Base-by-base conservation (phyloP, 1,140 invertebrate genomes). In the Drosophila lacteicornis region DNA sequence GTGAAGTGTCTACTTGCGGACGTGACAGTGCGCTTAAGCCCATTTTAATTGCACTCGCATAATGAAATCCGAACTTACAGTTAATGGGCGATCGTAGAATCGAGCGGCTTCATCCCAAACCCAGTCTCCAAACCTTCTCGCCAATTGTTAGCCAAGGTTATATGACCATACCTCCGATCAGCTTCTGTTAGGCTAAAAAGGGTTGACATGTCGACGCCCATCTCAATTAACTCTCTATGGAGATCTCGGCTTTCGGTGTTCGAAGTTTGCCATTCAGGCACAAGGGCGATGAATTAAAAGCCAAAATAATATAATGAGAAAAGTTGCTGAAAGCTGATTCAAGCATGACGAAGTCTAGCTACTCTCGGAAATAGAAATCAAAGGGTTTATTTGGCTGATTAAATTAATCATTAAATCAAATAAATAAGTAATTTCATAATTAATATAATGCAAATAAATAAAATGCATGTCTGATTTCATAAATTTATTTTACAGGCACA, bases 1-100 rank as follows among this genome's bases (percentile, higher is more conserved):
- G 63, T 19, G 38, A 58, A 69, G 65, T 71, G 60, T 62, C 67
- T 43, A 61, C 74, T 75, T 50, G 68, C 84, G 85, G 85, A 87
- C 69, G 68, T 87, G 84, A 88, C 85, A 65, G 40, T 75, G 80
- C 75, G 58, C 57, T 79, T 75, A 53, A 66, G 87, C 38, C 27
- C 73, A 53, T 73, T 87, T 88, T 87, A 88, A 87, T 87, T 88
- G 74, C 81, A 80, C 62, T 84, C 45, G 30, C 17, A 74, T 77
- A 77, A 80, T 76, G 70, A 77, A 66, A 82, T 69, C 46, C 69
- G 42, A 62, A 55, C 45, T 13, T 59, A 51, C 49, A 59, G 47
- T 82, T 75, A 68, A 73, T 70, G 62, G 30, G 46, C 33, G 57
- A 61, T 67, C 19, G 60, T 70, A 87, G 83, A 86, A 87, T 79